Conservation (phyloP, 1,140 invertebrate species). For the Melitaea cinxia region DNA sequence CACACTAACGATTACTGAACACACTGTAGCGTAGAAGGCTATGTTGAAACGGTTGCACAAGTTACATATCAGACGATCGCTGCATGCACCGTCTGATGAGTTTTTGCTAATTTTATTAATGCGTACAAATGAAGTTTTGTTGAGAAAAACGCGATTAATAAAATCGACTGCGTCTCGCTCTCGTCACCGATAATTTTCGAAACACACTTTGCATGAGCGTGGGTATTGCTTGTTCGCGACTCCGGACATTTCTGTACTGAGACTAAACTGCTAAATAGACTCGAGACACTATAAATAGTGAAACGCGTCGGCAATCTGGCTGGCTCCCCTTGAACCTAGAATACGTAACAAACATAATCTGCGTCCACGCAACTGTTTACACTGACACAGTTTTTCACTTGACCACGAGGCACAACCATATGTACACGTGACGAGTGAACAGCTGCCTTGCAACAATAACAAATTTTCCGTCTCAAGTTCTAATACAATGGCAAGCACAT, state of each 20-base stretch:
- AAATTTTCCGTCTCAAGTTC: background rate
- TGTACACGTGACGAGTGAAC: conserved; percentile 57
- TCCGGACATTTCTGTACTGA: conserved; percentile 77
- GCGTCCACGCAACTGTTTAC: conserved; percentile 70
- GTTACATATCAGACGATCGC: conserved; percentile 55
- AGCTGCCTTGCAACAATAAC: conserved; percentile 41
- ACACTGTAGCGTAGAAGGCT: conserved; percentile 48
- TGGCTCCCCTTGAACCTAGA: conserved; percentile 79
- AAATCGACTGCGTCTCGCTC: conserved; percentile 11
- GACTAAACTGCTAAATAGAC: conserved; percentile 74
- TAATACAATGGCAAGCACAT: conserved; percentile 1
- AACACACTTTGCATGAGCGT: conserved; percentile 41
- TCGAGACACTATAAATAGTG: conserved; percentile 77
- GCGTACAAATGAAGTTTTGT: conserved; percentile 28
- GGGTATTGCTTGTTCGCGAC: conserved; percentile 62
- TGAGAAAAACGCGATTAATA: background rate
- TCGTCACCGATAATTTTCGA: conserved; percentile 23
- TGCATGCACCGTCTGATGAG: conserved; percentile 62
- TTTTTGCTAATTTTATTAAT: conserved; percentile 49
- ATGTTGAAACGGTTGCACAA: conserved; percentile 70
- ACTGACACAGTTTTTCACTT: conserved; percentile 77
- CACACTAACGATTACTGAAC: conserved; percentile 58
- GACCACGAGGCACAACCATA: conserved; percentile 66
- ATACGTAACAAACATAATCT: conserved; percentile 67
- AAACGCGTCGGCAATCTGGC: conserved; percentile 74